These are phyloP conservation scores for Crax fasciolata DNA, from an alignment of 2,797 vertebrate genomes.

Conservation along the genomic window DNA sequence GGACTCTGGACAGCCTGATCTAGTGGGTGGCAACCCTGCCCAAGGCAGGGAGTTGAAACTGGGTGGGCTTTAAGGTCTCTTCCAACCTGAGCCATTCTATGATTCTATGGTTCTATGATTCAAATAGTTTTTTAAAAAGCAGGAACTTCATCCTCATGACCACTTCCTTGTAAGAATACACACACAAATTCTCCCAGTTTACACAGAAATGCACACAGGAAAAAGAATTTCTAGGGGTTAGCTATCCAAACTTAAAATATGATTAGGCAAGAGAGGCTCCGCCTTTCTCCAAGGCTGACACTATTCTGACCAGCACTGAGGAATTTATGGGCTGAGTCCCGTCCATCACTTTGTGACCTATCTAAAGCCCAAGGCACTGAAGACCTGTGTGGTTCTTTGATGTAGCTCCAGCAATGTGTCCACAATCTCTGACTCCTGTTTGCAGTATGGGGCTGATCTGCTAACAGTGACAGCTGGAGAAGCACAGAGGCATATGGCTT, in stretches of 20 bases:
- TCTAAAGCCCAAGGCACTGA: neutral
- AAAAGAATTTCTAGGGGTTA: neutral
- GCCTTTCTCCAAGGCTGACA: neutral
- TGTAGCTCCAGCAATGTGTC: neutral
- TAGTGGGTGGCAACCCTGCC: neutral
- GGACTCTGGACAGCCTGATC: neutral
- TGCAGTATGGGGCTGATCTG: neutral
- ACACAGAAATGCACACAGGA: neutral
- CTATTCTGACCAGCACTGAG: neutral
- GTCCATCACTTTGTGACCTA: neutral
- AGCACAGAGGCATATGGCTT: neutral
- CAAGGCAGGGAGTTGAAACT: neutral
- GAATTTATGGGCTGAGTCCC: neutral
- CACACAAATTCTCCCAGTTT: neutral
- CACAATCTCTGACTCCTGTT: neutral
- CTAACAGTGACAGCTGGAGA: neutral
- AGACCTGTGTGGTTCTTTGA: neutral
- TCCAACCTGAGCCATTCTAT: neutral
- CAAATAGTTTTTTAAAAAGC: neutral
- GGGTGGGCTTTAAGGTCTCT: neutral
- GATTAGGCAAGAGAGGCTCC: neutral
- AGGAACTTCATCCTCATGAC: neutral
- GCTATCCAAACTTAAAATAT: neutral
- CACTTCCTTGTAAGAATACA: neutral
- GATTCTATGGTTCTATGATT: neutral